These are phyloP conservation scores for Psilopogon haemacephalus DNA, from an alignment of 2,113 vertebrate species.

Conservation along the genomic window DNA sequence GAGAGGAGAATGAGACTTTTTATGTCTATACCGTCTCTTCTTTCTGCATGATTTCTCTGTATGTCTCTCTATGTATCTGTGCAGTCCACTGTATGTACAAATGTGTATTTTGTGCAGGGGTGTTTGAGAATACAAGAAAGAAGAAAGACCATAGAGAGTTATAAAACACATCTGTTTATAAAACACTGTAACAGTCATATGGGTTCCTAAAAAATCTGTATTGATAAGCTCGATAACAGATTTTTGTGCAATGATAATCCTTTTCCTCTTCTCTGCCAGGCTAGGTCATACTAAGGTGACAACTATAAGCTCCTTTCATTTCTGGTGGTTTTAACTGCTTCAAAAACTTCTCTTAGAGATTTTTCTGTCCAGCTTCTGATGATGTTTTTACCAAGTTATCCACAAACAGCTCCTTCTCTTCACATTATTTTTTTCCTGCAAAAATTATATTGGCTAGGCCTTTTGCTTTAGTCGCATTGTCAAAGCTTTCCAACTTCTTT, in stretches of 20 bases:
- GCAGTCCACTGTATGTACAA: neutral
- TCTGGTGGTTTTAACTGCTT: neutral
- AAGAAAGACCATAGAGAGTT: neutral
- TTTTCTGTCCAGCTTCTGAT: neutral
- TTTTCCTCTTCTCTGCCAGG: neutral
- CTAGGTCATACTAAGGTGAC: neutral
- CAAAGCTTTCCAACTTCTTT: conserved; percentile 5
- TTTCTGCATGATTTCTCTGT: neutral
- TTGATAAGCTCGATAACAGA: neutral
- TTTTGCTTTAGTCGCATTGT: neutral
- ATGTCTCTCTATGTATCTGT: neutral
- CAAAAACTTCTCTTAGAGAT: neutral
- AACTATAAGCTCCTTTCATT: neutral
- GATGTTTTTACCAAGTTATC: neutral
- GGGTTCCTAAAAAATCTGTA: neutral
- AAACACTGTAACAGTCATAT: neutral
- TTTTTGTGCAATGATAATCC: neutral
- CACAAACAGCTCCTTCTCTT: neutral
- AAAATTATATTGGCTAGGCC: neutral
- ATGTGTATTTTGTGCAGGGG: neutral
- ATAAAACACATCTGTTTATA: neutral
- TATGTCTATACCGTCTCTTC: neutral
- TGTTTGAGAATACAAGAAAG: neutral
- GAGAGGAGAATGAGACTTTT: neutral
- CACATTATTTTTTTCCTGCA: neutral